These are phyloP conservation scores for Ranitomeya variabilis DNA, from an alignment of 2,113 vertebrate species.

Conservation along the genomic window DNA sequence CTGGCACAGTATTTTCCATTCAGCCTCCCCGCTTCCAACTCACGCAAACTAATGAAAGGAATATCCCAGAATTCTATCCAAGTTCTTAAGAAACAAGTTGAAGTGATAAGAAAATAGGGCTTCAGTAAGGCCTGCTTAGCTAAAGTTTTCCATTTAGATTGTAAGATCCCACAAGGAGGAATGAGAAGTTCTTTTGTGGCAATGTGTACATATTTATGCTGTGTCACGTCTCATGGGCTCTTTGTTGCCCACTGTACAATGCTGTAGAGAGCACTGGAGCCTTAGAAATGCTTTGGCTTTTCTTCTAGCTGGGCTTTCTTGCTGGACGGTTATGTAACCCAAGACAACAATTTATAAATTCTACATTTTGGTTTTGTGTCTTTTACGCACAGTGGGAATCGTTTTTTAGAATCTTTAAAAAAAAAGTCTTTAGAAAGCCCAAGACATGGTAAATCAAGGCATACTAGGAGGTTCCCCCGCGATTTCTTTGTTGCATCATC, in stretches of 20 bases:
- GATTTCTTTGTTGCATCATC: slow-evolving; percentile 24
- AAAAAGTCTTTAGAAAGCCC: not conserved
- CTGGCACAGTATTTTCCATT: slow-evolving; percentile 44
- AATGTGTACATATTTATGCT: slow-evolving; percentile 43
- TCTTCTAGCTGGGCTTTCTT: slow-evolving; percentile 16
- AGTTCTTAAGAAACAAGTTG: slow-evolving; percentile 43
- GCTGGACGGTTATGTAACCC: slow-evolving; percentile 1
- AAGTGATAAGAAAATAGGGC: slow-evolving; percentile 26
- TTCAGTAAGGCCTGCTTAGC: not conserved
- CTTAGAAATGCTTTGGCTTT: slow-evolving; percentile 22
- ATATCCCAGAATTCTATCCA: slow-evolving; percentile 34
- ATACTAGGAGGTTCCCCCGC: not conserved
- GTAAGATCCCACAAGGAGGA: slow-evolving; percentile 26
- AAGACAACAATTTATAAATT: slow-evolving; percentile 5
- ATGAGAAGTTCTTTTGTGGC: slow-evolving; percentile 34
- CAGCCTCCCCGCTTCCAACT: slow-evolving; percentile 36
- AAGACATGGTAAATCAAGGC: not conserved
- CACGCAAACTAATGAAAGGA: slow-evolving; percentile 37
- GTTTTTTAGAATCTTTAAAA: not conserved
- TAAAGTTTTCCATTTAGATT: slow-evolving; percentile 35
- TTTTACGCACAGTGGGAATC: not conserved
- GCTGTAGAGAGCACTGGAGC: slow-evolving; percentile 18
- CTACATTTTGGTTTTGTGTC: slow-evolving; percentile 10
- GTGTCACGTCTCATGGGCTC: slow-evolving; percentile 39
- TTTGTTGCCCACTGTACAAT: slow-evolving; percentile 27